A percentile compares a stretch with the other conserved stretches of the same genome.
Conservation (phyloP, 2,888 invertebrate genomes). For the Meganola albula region DNA sequence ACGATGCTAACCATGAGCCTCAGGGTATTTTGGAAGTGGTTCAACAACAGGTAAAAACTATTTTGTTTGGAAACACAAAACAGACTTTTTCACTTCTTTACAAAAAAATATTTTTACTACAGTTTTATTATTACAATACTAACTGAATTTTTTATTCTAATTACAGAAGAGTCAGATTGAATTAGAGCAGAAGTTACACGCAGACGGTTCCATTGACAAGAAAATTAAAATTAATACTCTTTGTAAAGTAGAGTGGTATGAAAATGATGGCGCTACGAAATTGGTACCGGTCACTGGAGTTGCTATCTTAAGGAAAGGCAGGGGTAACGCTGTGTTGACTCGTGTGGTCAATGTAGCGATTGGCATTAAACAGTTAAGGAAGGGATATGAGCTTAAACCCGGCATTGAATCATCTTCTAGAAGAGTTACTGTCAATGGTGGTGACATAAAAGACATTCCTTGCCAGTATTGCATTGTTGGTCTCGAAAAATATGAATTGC, state of each 20-base stretch:
- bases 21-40: conserved; percentile 82
- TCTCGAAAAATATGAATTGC: conserved; percentile 81
- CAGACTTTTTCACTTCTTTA: not conserved
- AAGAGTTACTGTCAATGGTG: conserved; percentile 79
- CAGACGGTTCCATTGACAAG: conserved; percentile 77
- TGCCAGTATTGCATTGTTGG: conserved; percentile 82
- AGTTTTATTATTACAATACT: not conserved
- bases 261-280: conserved; percentile 79
- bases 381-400: conserved; percentile 80
- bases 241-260: conserved; percentile 83
- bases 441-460: conserved; percentile 81
- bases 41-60: conserved; percentile 76
- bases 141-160: conserved; percentile 3
- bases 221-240: conserved; percentile 79
- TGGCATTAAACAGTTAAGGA: conserved; percentile 71
- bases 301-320: conserved; percentile 74
- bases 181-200: conserved; percentile 60
- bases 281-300: conserved; percentile 78
- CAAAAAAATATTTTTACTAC: not conserved
- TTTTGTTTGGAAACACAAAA: not conserved
- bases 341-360: conserved; percentile 79
- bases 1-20: conserved; percentile 81
- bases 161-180: conserved; percentile 71
- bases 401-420: conserved; percentile 81
- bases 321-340: conserved; percentile 69